These are phyloP conservation scores for Eupithecia subumbrata DNA, from an alignment of 2,888 invertebrate species.

Conservation along the genomic window DNA sequence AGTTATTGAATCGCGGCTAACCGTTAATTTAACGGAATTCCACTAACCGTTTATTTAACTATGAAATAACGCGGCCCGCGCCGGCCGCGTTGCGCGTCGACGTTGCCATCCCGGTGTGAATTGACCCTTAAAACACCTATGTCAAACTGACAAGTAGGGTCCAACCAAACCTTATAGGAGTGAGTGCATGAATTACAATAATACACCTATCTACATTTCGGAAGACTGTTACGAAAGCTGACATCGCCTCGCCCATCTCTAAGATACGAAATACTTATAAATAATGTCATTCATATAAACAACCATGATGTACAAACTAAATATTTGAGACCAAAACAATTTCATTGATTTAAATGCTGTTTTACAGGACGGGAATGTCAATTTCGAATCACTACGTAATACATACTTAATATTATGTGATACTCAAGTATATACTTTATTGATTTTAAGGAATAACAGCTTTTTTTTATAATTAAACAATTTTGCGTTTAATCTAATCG, in stretches of 20 bases:
- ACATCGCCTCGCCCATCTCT: slow-evolving; percentile 16
- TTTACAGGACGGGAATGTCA: slow-evolving; percentile 69
- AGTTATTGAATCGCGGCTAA: too few species aligned
- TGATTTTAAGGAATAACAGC: neutral
- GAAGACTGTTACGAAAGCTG: slow-evolving; percentile 37
- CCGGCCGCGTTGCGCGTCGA: neutral
- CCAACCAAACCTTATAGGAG: neutral
- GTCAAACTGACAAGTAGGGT: neutral
- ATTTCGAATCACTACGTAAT: slow-evolving; percentile 64
- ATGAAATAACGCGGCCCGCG: too few species aligned
- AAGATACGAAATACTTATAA: slow-evolving; percentile 31
- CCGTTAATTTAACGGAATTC: too few species aligned
- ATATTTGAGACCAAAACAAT: slow-evolving; percentile 71
- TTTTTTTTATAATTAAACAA: neutral
- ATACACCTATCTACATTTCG: slow-evolving; percentile 17
- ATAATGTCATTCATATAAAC: slow-evolving; percentile 68
- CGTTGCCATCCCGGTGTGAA: neutral
- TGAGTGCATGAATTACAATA: slow-evolving; percentile 4
- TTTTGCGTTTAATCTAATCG: neutral
- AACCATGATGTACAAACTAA: slow-evolving; percentile 54
- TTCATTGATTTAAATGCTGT: slow-evolving; percentile 55
- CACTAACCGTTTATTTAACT: too few species aligned
- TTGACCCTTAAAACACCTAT: neutral
- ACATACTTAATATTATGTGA: too few species aligned
- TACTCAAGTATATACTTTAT: neutral